Evolutionary conservation across 2,888 invertebrate species (phyloP).

Genomic region (Deilephila elpenor): DNA sequence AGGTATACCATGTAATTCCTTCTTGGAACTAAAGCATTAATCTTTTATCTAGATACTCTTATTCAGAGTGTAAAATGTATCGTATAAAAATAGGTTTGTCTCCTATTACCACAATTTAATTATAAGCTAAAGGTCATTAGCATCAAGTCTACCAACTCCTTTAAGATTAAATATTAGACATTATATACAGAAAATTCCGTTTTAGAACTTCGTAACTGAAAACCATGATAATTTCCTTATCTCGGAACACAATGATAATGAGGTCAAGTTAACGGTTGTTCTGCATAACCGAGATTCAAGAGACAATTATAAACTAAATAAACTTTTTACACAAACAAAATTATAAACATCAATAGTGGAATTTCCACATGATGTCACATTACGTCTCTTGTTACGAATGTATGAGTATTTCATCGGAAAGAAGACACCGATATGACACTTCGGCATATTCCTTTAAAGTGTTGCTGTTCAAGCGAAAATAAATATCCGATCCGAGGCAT

Average conservation of each 20-base stretch:
- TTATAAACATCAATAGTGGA: slow-evolving; percentile 35
- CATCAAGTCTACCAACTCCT: too few relatives aligned
- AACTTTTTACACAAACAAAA: neutral
- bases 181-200: too few relatives aligned
- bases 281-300: neutral
- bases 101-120: too few relatives aligned
- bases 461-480: neutral
- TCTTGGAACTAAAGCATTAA: too few relatives aligned
- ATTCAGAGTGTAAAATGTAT: too few relatives aligned
- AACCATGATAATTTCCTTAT: slow-evolving; percentile 11
- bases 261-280: slow-evolving; percentile 9
- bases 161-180: too few relatives aligned
- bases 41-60: too few relatives aligned
- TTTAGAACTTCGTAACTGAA: neutral
- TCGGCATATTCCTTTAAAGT: neutral
- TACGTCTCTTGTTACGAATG: slow-evolving; percentile 43
- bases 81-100: too few relatives aligned
- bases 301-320: neutral
- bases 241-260: slow-evolving; percentile 12
- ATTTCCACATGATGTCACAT: slow-evolving; percentile 43
- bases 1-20: neutral
- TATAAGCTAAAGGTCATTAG: too few relatives aligned
- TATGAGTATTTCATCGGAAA: slow-evolving; percentile 40
- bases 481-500: neutral
- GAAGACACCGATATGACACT: slow-evolving; percentile 40